A percentile compares a stretch with the other conserved stretches of the same genome.
phyloP scores from a whole-genome alignment of 2,797 vertebrate genomes.

The Spatula clypeata region DNA sequence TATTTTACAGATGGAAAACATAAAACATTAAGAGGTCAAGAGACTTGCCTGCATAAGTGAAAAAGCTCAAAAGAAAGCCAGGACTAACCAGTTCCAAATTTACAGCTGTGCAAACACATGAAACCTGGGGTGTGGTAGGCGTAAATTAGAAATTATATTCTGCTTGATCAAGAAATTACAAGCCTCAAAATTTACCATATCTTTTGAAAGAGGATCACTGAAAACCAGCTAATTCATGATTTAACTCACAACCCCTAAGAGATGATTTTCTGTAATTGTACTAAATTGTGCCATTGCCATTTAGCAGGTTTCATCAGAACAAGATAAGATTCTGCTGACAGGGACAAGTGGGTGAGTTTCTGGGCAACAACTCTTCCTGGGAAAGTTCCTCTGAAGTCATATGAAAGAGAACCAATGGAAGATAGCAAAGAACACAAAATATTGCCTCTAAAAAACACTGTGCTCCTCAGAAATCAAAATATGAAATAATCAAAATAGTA shows the following conservation, averaged over 20 bases:
- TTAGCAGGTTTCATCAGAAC: background rate
- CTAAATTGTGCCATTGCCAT: slow-evolving; percentile 11
- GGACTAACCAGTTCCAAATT: background rate
- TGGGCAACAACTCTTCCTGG: background rate
- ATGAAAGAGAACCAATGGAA: background rate
- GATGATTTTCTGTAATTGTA: slow-evolving; percentile 37
- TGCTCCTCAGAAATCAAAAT: background rate
- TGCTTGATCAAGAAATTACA: background rate
- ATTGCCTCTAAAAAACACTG: background rate
- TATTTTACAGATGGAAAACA: background rate
- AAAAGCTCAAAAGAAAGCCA: background rate
- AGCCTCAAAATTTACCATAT: background rate
- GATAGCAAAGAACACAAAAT: background rate
- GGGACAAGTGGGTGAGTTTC: background rate
- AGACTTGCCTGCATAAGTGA: background rate
- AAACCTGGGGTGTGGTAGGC: background rate
- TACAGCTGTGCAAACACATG: background rate
- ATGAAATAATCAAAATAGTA: background rate
- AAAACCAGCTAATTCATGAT: slow-evolving; percentile 54
- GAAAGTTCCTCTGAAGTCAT: background rate
- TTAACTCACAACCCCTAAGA: background rate
- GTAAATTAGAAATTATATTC: background rate
- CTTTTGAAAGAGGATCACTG: slow-evolving; percentile 24
- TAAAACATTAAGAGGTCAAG: background rate
- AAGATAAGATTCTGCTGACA: background rate